Evolutionary conservation across 2,113 vertebrate species (phyloP).

Genomic region (Oryzias curvinotus): DNA sequence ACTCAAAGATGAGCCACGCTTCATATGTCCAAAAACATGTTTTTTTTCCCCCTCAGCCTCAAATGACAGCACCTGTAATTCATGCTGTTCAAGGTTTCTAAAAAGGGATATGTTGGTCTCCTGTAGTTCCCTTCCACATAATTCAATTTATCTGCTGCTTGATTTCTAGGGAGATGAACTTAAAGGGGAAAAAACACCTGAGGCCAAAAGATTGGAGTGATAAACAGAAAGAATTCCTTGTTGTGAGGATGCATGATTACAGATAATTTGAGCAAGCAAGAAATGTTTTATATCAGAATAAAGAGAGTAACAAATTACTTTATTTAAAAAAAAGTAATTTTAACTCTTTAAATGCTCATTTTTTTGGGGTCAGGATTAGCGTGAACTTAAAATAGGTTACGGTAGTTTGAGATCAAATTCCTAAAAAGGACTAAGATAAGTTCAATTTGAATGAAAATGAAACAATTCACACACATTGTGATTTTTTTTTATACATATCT

Average conservation of each 20-base stretch:
- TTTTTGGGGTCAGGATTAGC: too few species aligned
- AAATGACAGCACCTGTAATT: slow-evolving; percentile 18
- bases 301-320: too few species aligned
- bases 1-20: slow-evolving; percentile 43
- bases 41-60: slow-evolving; percentile 2
- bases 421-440: too few species aligned
- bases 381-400: too few species aligned
- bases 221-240: background rate
- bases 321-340: too few species aligned
- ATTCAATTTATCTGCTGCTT: slow-evolving; percentile 32
- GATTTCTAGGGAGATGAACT: slow-evolving; percentile 14
- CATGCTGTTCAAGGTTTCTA: slow-evolving; percentile 11
- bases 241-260: slow-evolving; percentile 25
- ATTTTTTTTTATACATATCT: too few species aligned
- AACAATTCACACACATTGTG: too few species aligned
- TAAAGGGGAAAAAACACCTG: slow-evolving; percentile 17
- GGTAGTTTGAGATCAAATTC: too few species aligned
- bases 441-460: too few species aligned
- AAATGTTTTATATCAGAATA: too few species aligned
- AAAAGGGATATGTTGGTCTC: slow-evolving; percentile 30
- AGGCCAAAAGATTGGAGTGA: slow-evolving; percentile 24
- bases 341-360: too few species aligned
- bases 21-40: slow-evolving; percentile 31
- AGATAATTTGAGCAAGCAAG: slow-evolving; percentile 14
- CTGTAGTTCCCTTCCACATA: slow-evolving; percentile 15